phyloP scores from a whole-genome alignment of 2,888 invertebrate species.

The Notodonta dromedarius region DNA sequence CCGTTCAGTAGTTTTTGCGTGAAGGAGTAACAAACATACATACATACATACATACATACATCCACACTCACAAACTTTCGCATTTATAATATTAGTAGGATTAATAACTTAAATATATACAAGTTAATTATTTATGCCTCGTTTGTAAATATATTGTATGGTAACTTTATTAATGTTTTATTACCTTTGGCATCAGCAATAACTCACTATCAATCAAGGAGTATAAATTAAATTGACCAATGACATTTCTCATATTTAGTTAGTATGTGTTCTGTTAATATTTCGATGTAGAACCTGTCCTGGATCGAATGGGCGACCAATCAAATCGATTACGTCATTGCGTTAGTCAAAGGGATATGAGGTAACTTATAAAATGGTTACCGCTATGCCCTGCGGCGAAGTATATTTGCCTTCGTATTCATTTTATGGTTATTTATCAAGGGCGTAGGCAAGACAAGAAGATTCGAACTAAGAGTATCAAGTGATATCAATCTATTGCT shows the following conservation, averaged over 20 bases:
- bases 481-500: too few relatives aligned
- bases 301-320: constrained; percentile 44
- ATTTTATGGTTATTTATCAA: neutral
- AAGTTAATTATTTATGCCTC: too few relatives aligned
- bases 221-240: constrained; percentile 11
- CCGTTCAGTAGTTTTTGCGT: too few relatives aligned
- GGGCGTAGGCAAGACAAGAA: neutral
- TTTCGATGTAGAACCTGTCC: constrained; percentile 53
- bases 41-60: too few relatives aligned
- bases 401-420: neutral
- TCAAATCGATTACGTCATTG: constrained; percentile 51
- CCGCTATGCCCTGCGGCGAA: constrained; percentile 36
- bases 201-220: constrained; percentile 19
- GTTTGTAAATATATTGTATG: too few relatives aligned
- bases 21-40: too few relatives aligned
- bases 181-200: neutral
- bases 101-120: too few relatives aligned
- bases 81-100: too few relatives aligned
- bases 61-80: too few relatives aligned
- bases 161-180: too few relatives aligned
- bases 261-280: constrained; percentile 46
- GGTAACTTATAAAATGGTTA: constrained; percentile 41
- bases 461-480: too few relatives aligned
- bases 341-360: constrained; percentile 49
- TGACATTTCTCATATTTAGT: constrained; percentile 41